These are phyloP conservation scores for Orthosia incerta DNA, from an alignment of 2,888 invertebrate species.

Conservation along the genomic window DNA sequence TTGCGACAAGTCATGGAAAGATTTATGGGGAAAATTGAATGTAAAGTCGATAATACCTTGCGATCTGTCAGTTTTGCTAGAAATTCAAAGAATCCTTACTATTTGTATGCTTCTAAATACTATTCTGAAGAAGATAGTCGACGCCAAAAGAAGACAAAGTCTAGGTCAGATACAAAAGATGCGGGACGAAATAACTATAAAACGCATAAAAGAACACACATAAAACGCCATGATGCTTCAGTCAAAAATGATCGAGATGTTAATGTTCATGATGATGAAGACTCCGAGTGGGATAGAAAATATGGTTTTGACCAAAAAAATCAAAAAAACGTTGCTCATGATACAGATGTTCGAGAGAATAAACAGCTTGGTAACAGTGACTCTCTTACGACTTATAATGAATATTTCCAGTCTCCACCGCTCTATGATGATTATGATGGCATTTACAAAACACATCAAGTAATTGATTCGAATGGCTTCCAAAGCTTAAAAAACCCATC, in stretches of 20 bases:
- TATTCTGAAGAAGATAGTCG: conserved; percentile 13
- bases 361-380: not conserved
- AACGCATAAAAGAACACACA: not conserved
- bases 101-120: conserved; percentile 20
- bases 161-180: conserved; percentile 1
- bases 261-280: conserved; percentile 3
- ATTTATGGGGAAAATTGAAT: conserved; percentile 50
- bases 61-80: conserved; percentile 35
- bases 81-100: conserved; percentile 5
- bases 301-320: conserved; percentile 9
- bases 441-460: conserved; percentile 2
- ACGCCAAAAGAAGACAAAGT: not conserved
- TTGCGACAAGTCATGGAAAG: conserved; percentile 56
- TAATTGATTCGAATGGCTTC: conserved; percentile 1
- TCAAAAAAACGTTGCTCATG: not conserved
- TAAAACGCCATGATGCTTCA: conserved; percentile 1
- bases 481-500: conserved; percentile 18
- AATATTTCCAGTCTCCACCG: conserved; percentile 41
- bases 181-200: conserved; percentile 1
- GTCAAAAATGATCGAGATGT: conserved; percentile 11
- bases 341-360: not conserved
- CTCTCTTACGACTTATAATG: not conserved
- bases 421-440: conserved; percentile 40
- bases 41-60: conserved; percentile 57
- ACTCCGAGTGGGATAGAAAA: conserved; percentile 14